Evolutionary conservation across 1,140 invertebrate genomes (phyloP).

Genomic region (Stratiolaelaps scimitus): DNA sequence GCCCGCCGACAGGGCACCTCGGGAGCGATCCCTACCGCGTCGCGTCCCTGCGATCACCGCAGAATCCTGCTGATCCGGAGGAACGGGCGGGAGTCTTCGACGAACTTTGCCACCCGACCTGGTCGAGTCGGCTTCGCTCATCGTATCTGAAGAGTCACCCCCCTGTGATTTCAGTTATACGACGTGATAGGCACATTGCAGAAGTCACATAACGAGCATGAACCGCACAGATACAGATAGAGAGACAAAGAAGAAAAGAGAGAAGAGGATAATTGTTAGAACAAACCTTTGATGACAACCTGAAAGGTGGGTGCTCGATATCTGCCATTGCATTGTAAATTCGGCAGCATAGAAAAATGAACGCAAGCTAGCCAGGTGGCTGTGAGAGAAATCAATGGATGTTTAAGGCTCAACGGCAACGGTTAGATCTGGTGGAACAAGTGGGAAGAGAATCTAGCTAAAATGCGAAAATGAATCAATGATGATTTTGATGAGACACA

Average conservation of each 20-base stretch:
- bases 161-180: background rate
- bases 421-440: no score
- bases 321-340: no score
- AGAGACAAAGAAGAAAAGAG: background rate
- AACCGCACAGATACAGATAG: background rate
- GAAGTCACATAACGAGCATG: background rate
- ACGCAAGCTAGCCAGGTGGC: no score
- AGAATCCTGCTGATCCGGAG: slow-evolving; percentile 25
- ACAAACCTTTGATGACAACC: no score
- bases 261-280: background rate
- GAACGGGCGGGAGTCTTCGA: slow-evolving; percentile 28
- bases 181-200: no score
- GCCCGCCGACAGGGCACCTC: slow-evolving; percentile 27
- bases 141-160: slow-evolving; percentile 29
- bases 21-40: slow-evolving; percentile 26
- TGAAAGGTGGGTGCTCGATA: no score
- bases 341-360: no score
- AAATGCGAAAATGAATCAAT: no score
- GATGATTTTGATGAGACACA: no score
- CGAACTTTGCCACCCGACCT: slow-evolving; percentile 27
- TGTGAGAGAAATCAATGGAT: no score
- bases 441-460: no score
- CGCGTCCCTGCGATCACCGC: slow-evolving; percentile 11
- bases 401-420: no score
- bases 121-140: slow-evolving; percentile 28